A percentile compares a stretch with the other conserved stretches of the same genome.
phyloP scores from a whole-genome alignment of 2,797 vertebrate genomes.

The Sphenopsis melanotis region DNA sequence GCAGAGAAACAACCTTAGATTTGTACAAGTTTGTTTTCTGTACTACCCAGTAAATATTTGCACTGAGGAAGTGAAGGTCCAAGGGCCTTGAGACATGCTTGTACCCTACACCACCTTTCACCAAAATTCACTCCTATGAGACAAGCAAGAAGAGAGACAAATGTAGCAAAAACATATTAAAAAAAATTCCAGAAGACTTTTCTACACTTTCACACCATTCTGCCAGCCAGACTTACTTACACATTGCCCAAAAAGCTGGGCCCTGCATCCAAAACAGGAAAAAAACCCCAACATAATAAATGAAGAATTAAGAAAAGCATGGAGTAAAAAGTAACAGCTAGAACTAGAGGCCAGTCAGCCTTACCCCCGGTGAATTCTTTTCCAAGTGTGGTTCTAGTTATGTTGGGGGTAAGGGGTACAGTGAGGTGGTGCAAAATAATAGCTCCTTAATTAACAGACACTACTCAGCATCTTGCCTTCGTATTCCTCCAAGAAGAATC shows the following conservation, averaged over 20 bases:
- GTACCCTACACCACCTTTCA: neutral
- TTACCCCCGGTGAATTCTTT: neutral
- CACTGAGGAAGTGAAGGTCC: neutral
- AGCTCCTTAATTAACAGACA: neutral
- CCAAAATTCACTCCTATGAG: neutral
- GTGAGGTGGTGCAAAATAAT: neutral
- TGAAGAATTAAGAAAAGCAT: neutral
- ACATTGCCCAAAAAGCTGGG: fast-evolving
- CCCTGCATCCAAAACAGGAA: neutral
- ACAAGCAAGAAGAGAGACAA: neutral
- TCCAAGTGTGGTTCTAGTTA: neutral
- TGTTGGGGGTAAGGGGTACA: neutral
- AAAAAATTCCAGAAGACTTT: neutral
- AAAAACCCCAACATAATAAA: fast-evolving
- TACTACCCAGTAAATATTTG: neutral
- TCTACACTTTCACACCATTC: neutral
- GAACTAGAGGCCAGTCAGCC: neutral
- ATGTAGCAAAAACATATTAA: neutral
- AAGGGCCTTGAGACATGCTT: neutral
- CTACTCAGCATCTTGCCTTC: neutral
- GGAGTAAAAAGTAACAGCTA: neutral
- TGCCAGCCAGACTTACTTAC: neutral
- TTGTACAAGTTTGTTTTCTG: neutral
- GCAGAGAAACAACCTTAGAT: neutral
- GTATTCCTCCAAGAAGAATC: neutral